Evolutionary conservation across 2,113 vertebrate genomes (phyloP).

Genomic region (Fulica atra): DNA sequence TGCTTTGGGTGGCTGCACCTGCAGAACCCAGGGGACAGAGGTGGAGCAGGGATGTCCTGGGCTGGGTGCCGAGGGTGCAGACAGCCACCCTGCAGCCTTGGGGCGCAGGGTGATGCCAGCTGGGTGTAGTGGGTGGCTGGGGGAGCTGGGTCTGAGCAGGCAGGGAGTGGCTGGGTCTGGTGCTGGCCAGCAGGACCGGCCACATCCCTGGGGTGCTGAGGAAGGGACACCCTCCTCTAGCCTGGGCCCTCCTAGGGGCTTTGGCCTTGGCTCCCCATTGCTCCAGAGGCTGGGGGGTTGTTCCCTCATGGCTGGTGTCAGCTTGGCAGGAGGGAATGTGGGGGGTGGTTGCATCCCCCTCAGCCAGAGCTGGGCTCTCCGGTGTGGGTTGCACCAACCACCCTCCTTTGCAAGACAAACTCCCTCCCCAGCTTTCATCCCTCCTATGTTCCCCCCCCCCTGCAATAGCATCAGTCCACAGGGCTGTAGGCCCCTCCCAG

Average conservation of each 20-base stretch:
- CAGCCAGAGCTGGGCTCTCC: not conserved
- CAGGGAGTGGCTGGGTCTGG: not conserved
- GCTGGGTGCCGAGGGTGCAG: not conserved
- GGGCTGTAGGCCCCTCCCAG: not conserved
- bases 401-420: not conserved
- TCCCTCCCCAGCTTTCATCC: not conserved
- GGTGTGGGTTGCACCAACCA: not conserved
- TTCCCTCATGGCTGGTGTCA: not conserved
- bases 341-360: not conserved
- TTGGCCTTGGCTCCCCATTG: rapidly evolving
- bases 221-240: not conserved
- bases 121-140: not conserved
- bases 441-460: not conserved
- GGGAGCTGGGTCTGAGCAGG: not conserved
- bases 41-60: not conserved
- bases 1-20: not conserved
- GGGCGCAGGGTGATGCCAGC: rapidly evolving
- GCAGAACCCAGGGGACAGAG: not conserved
- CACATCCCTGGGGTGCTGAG: rapidly evolving
- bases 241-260: not conserved
- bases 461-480: rapidly evolving
- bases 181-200: not conserved
- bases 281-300: not conserved
- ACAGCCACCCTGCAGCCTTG: not conserved
- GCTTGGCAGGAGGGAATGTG: not conserved